A percentile compares a stretch with the other conserved stretches of the same genome.
phyloP scores from a whole-genome alignment of 2,797 vertebrate species.

The Gorsachius magnificus region DNA sequence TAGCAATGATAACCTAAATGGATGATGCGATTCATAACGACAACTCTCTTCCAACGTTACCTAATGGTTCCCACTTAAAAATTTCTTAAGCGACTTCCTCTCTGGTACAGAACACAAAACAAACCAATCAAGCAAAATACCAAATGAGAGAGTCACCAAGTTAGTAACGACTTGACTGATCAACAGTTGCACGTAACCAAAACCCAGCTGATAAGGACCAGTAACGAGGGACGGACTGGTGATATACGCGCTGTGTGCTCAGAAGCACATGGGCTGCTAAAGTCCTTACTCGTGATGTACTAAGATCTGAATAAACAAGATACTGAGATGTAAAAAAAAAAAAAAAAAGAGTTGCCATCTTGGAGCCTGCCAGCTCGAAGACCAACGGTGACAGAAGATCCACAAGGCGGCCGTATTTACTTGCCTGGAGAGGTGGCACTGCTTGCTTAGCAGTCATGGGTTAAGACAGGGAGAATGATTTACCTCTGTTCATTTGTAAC shows the following conservation, averaged over 20 bases:
- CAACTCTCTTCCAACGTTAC: background rate
- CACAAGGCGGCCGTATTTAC: accelerated
- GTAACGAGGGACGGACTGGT: no score
- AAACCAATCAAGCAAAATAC: background rate
- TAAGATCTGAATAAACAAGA: background rate
- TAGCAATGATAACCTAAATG: background rate
- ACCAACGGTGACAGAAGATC: background rate
- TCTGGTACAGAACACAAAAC: background rate
- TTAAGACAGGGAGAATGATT: background rate
- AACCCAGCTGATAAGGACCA: background rate
- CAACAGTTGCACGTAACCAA: background rate
- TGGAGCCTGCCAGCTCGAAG: background rate
- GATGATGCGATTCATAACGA: background rate
- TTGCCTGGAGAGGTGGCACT: background rate
- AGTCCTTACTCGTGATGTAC: accelerated
- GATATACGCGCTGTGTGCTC: accelerated
- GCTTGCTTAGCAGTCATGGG: background rate
- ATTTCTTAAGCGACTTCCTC: background rate
- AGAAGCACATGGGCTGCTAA: background rate
- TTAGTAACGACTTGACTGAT: background rate
- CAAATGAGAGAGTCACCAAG: background rate
- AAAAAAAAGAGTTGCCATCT: background rate
- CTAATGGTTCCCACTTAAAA: background rate
- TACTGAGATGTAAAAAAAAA: background rate
- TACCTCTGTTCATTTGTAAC: background rate